Conservation (phyloP, 2,113 vertebrate species). For the Sylvilagus bachmani region DNA sequence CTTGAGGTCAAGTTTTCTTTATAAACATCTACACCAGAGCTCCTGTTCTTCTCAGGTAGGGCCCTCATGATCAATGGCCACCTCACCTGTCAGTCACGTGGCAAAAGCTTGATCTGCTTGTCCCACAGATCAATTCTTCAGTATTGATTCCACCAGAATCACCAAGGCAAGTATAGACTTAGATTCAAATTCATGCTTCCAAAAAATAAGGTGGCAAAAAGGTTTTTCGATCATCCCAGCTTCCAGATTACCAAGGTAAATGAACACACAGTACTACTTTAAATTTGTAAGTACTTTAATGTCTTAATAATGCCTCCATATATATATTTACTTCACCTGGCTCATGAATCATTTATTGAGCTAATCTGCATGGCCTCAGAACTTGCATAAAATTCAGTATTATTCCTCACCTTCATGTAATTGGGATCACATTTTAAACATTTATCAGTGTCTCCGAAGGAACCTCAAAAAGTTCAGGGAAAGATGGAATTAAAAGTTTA, state of each 20-base stretch:
- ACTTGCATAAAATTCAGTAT: not conserved
- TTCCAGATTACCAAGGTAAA: not conserved
- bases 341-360: not conserved
- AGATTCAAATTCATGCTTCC: not conserved
- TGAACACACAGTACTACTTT: not conserved
- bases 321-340: not conserved
- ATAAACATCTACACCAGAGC: not conserved
- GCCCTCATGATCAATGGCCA: not conserved
- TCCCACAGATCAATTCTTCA: not conserved
- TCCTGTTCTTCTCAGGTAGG: not conserved
- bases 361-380: not conserved
- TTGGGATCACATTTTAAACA: not conserved
- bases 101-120: not conserved
- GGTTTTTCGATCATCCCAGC: not conserved
- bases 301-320: not conserved
- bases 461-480: too few relatives aligned
- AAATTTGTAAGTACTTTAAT: not conserved
- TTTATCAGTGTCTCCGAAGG: not conserved
- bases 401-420: not conserved
- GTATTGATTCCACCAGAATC: not conserved
- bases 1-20: not conserved
- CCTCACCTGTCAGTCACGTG: not conserved
- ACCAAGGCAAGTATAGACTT: not conserved
- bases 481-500: too few relatives aligned
- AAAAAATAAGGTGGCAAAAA: not conserved